A percentile compares a stretch with the other conserved stretches of the same genome.
Evolutionary conservation across 2,113 vertebrate species (phyloP).

Genomic region (Chrysochloris asiatica): DNA sequence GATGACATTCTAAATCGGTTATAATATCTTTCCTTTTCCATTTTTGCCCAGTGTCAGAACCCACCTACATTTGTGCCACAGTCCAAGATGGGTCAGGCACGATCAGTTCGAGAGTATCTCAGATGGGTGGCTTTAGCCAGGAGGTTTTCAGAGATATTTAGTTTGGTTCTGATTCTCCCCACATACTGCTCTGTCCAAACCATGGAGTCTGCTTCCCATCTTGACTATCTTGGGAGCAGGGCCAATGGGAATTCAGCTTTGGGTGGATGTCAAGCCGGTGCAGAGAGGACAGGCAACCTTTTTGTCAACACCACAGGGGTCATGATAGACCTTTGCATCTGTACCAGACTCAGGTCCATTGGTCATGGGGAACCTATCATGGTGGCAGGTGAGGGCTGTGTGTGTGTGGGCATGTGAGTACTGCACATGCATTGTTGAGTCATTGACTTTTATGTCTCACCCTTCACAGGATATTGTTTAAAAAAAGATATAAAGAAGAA

Average conservation of each 20-base stretch:
- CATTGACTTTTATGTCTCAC: not conserved
- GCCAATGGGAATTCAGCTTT: not conserved
- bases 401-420: accelerated
- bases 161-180: not conserved
- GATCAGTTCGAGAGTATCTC: not conserved
- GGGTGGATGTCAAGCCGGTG: not conserved
- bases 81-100: not conserved
- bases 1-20: not conserved
- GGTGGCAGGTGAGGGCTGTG: not conserved
- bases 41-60: not conserved
- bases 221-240: not conserved
- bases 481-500: not conserved
- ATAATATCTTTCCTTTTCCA: not conserved
- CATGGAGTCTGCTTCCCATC: not conserved
- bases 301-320: not conserved
- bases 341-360: not conserved
- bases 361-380: not conserved
- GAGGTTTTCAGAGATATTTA: not conserved
- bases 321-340: not conserved
- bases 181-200: not conserved
- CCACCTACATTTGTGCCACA: not conserved
- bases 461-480: not conserved
- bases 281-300: not conserved
- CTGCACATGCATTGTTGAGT: not conserved
- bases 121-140: not conserved